Conservation (phyloP, 2,888 invertebrate species). For the Abrostola tripartita region DNA sequence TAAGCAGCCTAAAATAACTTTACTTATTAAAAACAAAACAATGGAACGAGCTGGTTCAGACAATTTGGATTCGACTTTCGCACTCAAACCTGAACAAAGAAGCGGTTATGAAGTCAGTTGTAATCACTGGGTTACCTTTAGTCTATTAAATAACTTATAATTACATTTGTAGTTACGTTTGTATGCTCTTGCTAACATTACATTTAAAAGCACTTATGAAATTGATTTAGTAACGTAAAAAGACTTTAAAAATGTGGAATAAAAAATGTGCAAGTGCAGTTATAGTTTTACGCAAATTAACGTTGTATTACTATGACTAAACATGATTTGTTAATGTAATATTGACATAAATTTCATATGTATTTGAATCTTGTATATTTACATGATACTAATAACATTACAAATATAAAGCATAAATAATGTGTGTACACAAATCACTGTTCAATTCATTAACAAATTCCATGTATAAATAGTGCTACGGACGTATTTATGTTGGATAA, state of each 20-base stretch:
- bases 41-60: conserved; percentile 33
- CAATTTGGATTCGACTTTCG: conserved; percentile 38
- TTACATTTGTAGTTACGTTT: conserved; percentile 42
- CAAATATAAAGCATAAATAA: conserved; percentile 10
- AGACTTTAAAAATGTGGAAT: too few relatives aligned
- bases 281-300: too few relatives aligned
- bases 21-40: conserved; percentile 55
- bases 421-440: conserved; percentile 18
- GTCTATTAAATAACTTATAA: conserved; percentile 49
- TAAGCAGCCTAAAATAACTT: conserved; percentile 64
- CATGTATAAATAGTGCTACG: conserved; percentile 7
- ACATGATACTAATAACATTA: background rate
- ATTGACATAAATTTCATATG: background rate
- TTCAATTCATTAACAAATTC: conserved; percentile 23
- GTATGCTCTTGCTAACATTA: conserved; percentile 12
- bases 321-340: too few relatives aligned
- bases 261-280: too few relatives aligned
- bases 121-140: conserved; percentile 33
- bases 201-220: background rate
- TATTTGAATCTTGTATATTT: background rate
- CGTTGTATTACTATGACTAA: too few relatives aligned
- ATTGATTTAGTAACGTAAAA: background rate
- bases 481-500: conserved; percentile 28
- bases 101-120: conserved; percentile 37
- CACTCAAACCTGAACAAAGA: conserved; percentile 31